phyloP scores from a whole-genome alignment of 1,140 invertebrate species.

The Drepana arcuata region DNA sequence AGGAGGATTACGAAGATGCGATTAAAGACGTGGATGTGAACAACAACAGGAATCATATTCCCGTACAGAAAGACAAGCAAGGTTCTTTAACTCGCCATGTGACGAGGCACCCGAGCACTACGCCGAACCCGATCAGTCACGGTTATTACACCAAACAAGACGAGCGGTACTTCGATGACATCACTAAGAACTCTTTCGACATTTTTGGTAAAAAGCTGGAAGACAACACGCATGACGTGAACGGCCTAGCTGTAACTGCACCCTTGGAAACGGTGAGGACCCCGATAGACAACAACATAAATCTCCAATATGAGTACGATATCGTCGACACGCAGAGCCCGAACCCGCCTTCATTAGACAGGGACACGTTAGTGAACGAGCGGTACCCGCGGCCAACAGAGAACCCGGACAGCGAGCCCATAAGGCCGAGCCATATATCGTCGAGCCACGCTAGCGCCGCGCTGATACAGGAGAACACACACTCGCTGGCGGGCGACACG shows the following conservation, averaged over 20 bases:
- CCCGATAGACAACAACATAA: constrained; percentile 55
- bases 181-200: constrained; percentile 83
- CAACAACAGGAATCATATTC: constrained; percentile 54
- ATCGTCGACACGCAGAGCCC: constrained; percentile 54
- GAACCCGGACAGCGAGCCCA: constrained; percentile 75
- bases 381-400: constrained; percentile 72
- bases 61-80: constrained; percentile 53
- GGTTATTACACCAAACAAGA: constrained; percentile 82
- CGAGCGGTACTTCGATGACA: constrained; percentile 79
- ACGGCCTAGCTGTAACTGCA: constrained; percentile 66
- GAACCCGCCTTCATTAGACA: constrained; percentile 68
- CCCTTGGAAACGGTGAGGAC: constrained; percentile 55
- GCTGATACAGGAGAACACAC: constrained; percentile 42
- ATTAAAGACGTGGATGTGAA: constrained; percentile 28
- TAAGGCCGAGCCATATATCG: constrained; percentile 15
- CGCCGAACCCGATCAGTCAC: constrained; percentile 76
- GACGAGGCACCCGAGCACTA: constrained; percentile 61
- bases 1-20: constrained; percentile 56
- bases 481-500: constrained; percentile 74
- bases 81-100: constrained; percentile 29
- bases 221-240: constrained; percentile 66
- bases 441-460: constrained; percentile 20
- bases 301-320: constrained; percentile 52
- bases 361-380: constrained; percentile 78
- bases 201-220: constrained; percentile 82